These are phyloP conservation scores for Hippocampus barbouri DNA, from an alignment of 2,113 vertebrate species.

Conservation along the genomic window DNA sequence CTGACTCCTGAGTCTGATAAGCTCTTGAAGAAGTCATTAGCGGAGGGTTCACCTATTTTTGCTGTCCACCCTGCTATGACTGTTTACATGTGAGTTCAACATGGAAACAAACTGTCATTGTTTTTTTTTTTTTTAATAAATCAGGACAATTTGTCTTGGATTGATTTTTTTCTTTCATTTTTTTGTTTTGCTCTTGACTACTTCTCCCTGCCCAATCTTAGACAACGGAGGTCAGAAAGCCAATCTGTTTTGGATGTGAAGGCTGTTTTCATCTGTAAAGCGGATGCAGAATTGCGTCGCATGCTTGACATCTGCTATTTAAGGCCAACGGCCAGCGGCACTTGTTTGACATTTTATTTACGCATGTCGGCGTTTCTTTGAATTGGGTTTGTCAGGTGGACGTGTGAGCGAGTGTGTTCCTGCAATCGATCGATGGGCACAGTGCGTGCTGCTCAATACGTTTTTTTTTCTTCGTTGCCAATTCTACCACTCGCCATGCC, in stretches of 20 bases:
- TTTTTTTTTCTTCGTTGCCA: background rate
- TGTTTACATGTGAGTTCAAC: background rate
- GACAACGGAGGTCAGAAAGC: conserved; percentile 3
- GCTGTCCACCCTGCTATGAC: background rate
- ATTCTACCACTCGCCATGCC: background rate
- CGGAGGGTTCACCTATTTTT: background rate
- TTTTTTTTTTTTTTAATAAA: no score
- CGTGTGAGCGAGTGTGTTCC: conserved; percentile 6
- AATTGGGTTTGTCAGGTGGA: conserved; percentile 9
- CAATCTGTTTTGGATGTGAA: conserved; percentile 1
- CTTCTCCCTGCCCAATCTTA: background rate
- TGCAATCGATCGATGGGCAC: conserved; percentile 18
- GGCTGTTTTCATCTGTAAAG: background rate
- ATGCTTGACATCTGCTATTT: conserved; percentile 1
- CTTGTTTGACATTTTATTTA: background rate
- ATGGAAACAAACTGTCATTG: background rate
- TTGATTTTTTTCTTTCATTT: background rate
- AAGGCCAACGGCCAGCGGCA: background rate
- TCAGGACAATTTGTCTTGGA: background rate
- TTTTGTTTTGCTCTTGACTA: conserved; percentile 1
- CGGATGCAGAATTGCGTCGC: background rate
- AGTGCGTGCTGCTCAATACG: conserved; percentile 1
- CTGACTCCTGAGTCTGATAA: background rate
- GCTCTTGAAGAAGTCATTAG: background rate
- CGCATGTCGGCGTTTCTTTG: background rate